Evolutionary conservation across 35 echinoderm and acorn worm species (phyloP).

Genomic region (Heliocidaris erythrogramma): DNA sequence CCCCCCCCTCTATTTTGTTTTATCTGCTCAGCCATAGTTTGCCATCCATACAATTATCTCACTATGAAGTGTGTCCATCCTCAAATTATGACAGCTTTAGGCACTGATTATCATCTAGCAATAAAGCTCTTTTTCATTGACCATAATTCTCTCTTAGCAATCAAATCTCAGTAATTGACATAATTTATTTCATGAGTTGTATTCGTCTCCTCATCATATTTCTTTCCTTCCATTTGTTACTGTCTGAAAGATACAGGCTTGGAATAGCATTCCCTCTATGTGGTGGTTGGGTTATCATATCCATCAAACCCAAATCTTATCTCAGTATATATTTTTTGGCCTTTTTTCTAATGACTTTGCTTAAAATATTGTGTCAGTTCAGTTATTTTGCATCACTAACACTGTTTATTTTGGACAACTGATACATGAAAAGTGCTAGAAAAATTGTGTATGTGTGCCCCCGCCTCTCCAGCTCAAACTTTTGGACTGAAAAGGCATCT

Average conservation of each 20-base stretch:
- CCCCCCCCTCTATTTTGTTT: not conserved
- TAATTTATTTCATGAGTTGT: constrained; percentile 1
- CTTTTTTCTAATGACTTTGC: too few species aligned
- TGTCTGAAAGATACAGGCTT: not conserved
- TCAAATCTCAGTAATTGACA: not conserved
- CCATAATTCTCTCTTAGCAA: constrained; percentile 29
- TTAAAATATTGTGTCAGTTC: too few species aligned
- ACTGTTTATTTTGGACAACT: too few species aligned
- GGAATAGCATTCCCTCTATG: not conserved
- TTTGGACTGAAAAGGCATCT: too few species aligned
- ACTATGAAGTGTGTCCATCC: not conserved
- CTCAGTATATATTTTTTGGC: not conserved
- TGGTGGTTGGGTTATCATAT: not conserved
- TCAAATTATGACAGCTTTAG: constrained; percentile 12
- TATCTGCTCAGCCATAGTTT: not conserved
- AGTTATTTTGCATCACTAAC: too few species aligned
- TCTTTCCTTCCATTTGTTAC: not conserved
- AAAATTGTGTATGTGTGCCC: too few species aligned
- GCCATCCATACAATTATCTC: not conserved
- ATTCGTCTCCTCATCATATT: not conserved
- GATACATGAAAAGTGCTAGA: too few species aligned
- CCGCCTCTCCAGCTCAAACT: too few species aligned
- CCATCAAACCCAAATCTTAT: not conserved
- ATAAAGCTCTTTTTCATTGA: not conserved
- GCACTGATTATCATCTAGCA: not conserved